These are phyloP conservation scores for Acholoe squamosa DNA, from an alignment of 2,888 invertebrate genomes.

Conservation along the genomic window DNA sequence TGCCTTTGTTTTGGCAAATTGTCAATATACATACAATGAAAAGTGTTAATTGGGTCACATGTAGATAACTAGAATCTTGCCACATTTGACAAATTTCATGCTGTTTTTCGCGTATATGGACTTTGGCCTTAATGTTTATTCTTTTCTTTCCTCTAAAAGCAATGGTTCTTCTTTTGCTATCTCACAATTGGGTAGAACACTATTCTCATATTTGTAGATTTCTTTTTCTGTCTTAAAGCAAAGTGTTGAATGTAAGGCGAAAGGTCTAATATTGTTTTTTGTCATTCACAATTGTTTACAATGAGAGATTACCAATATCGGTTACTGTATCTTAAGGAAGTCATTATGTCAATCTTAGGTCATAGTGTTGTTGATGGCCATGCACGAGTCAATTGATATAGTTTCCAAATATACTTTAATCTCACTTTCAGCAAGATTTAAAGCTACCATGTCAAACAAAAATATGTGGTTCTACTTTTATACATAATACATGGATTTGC, in stretches of 20 bases:
- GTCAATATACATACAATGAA: no score
- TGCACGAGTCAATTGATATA: background rate
- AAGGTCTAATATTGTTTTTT: background rate
- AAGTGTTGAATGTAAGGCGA: background rate
- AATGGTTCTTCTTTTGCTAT: background rate
- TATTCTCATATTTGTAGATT: constrained; percentile 23
- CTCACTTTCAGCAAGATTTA: no score
- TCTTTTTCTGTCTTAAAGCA: background rate
- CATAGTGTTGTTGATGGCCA: background rate
- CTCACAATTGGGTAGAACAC: background rate
- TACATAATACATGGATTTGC: background rate
- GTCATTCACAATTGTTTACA: background rate
- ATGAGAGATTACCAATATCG: background rate
- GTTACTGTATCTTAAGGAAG: background rate
- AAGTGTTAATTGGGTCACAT: no score
- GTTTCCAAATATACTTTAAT: no score
- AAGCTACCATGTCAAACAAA: no score
- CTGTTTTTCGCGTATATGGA: background rate
- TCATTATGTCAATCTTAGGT: background rate
- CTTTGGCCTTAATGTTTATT: background rate
- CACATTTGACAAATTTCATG: no score
- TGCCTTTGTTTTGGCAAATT: no score
- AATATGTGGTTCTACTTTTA: background rate
- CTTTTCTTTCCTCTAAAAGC: background rate
- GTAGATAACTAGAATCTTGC: no score